Percentiles rank a stretch among this genome's conserved stretches.
phyloP scores from a whole-genome alignment of 2,113 vertebrate species.

The Xenotilapia flavipinnis region DNA sequence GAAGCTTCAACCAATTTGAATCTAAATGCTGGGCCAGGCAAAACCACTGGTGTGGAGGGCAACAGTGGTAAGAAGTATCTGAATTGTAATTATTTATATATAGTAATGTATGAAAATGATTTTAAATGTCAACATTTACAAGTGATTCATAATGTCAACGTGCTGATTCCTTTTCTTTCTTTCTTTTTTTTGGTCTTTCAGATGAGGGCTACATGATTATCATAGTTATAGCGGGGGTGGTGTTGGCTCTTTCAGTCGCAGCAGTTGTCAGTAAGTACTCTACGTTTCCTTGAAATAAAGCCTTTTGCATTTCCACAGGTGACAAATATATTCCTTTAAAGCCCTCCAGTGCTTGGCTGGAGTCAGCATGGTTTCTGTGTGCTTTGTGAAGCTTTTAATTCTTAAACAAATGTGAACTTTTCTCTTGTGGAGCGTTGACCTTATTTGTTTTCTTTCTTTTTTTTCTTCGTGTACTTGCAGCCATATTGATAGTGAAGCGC shows the following conservation, averaged over 20 bases:
- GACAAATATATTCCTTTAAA: not conserved
- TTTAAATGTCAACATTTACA: not conserved
- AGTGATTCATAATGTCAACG: not conserved
- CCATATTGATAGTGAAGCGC: slow-evolving; percentile 44
- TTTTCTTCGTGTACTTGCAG: slow-evolving; percentile 20
- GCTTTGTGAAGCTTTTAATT: slow-evolving; percentile 6
- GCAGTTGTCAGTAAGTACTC: slow-evolving; percentile 50
- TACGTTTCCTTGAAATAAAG: not conserved
- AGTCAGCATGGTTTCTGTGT: not conserved
- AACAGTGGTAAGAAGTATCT: not conserved
- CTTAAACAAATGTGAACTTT: slow-evolving; percentile 28
- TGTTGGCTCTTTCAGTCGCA: slow-evolving; percentile 42
- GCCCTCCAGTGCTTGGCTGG: not conserved
- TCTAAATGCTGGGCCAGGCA: not conserved
- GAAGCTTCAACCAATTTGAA: rapidly evolving
- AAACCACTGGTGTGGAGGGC: not conserved
- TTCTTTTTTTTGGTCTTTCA: not conserved
- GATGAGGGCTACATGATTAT: slow-evolving; percentile 44
- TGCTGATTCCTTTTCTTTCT: not conserved
- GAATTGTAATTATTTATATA: not conserved
- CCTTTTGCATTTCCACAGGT: not conserved
- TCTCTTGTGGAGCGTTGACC: not conserved
- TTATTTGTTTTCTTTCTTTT: not conserved
- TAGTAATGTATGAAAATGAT: not conserved
- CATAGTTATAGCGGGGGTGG: slow-evolving; percentile 37